phyloP scores from a whole-genome alignment of 2,113 vertebrate genomes.

The Isichthys henryi region DNA sequence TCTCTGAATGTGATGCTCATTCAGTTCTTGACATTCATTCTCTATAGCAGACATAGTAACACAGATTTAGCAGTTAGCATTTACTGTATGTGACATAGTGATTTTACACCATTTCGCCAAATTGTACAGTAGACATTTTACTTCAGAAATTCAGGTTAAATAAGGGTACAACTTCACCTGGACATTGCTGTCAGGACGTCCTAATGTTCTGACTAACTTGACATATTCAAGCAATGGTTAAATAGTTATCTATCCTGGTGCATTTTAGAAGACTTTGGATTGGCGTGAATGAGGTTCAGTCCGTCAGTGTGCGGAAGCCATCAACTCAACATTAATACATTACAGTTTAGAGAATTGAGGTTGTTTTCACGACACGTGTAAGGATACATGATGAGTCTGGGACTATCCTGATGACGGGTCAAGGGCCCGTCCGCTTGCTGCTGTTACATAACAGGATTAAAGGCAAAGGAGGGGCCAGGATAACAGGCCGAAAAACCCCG shows the following conservation, averaged over 20 bases:
- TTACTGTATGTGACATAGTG: background rate
- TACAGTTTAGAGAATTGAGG: background rate
- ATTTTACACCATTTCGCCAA: background rate
- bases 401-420: background rate
- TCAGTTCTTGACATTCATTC: background rate
- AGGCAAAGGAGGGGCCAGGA: background rate
- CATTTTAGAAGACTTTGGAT: background rate
- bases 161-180: background rate
- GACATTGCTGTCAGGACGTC: background rate
- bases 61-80: background rate
- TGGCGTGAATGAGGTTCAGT: background rate
- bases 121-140: background rate
- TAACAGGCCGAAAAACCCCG: background rate
- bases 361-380: background rate
- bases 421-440: background rate
- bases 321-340: background rate
- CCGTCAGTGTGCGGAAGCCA: background rate
- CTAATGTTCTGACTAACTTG: background rate
- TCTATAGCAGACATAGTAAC: background rate
- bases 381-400: background rate
- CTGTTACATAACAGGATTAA: background rate
- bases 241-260: slow-evolving; percentile 1
- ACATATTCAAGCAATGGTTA: background rate
- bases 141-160: background rate
- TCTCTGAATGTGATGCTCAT: background rate